Percentiles rank a stretch among this genome's conserved stretches.
Evolutionary conservation across 2,888 invertebrate genomes (phyloP).

Genomic region (Bibio marci): DNA sequence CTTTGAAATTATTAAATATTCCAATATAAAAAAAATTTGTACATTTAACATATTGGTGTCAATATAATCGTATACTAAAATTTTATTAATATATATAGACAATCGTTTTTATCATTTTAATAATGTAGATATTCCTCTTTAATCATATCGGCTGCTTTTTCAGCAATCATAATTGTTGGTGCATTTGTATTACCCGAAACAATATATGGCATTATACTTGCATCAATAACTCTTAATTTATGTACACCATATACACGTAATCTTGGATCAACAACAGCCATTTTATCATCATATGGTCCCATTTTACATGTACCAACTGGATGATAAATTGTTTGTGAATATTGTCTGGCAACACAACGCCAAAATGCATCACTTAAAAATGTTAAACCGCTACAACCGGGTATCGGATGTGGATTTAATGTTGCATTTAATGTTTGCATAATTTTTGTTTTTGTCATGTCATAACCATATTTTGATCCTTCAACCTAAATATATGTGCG

Average conservation of each 20-base stretch:
- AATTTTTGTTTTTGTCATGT: slow-evolving; percentile 39
- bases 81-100: no score
- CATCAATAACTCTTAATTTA: slow-evolving; percentile 59
- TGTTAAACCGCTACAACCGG: slow-evolving; percentile 42
- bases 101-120: slow-evolving; percentile 14
- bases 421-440: slow-evolving; percentile 42
- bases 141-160: slow-evolving; percentile 67
- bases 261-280: slow-evolving; percentile 53
- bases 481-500: no score
- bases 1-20: no score
- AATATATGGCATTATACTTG: slow-evolving; percentile 67
- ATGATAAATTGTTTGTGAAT: slow-evolving; percentile 66
- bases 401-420: slow-evolving; percentile 44
- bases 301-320: slow-evolving; percentile 69
- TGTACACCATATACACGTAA: slow-evolving; percentile 48
- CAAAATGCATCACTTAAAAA: slow-evolving; percentile 58
- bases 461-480: slow-evolving; percentile 51
- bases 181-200: slow-evolving; percentile 68
- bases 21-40: no score
- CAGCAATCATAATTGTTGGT: slow-evolving; percentile 69
- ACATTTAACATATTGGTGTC: no score
- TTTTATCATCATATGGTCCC: slow-evolving; percentile 41
- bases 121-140: slow-evolving; percentile 45
- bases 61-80: no score
- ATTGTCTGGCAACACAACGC: slow-evolving; percentile 56